Conservation (phyloP, 2,113 vertebrate genomes). For the Trematocara variabile region DNA sequence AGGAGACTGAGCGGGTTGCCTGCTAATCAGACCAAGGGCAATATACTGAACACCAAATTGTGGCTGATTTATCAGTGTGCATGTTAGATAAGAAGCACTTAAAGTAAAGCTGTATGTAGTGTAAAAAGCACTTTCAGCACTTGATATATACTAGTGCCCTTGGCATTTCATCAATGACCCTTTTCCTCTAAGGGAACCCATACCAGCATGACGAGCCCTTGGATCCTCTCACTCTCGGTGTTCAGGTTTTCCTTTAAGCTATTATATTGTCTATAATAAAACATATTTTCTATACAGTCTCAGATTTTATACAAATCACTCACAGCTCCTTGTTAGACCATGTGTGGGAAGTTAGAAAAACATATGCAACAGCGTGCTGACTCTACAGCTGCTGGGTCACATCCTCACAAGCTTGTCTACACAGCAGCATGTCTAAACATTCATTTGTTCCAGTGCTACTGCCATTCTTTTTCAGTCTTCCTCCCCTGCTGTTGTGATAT, state of each 20-base stretch:
- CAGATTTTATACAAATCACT: neutral
- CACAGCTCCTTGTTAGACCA: neutral
- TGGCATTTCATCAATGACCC: neutral
- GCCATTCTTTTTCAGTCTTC: neutral
- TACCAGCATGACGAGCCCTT: neutral
- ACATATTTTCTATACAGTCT: neutral
- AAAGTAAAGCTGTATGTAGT: neutral
- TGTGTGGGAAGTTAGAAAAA: neutral
- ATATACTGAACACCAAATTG: neutral
- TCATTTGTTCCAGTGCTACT: neutral
- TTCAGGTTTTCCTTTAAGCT: neutral
- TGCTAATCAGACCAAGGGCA: neutral
- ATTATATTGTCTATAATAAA: neutral
- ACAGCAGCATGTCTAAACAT: slow-evolving; percentile 10
- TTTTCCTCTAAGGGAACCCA: neutral
- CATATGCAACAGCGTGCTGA: neutral
- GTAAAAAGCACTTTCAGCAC: neutral
- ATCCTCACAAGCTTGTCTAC: neutral
- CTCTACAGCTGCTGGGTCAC: neutral
- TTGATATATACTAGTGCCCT: neutral
- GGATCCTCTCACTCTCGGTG: neutral
- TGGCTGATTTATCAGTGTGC: neutral
- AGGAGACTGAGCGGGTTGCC: neutral
- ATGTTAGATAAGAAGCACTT: neutral
- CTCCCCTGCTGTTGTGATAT: neutral